Evolutionary conservation across 2,888 invertebrate genomes (phyloP).

Genomic region (Macrophya annulata): DNA sequence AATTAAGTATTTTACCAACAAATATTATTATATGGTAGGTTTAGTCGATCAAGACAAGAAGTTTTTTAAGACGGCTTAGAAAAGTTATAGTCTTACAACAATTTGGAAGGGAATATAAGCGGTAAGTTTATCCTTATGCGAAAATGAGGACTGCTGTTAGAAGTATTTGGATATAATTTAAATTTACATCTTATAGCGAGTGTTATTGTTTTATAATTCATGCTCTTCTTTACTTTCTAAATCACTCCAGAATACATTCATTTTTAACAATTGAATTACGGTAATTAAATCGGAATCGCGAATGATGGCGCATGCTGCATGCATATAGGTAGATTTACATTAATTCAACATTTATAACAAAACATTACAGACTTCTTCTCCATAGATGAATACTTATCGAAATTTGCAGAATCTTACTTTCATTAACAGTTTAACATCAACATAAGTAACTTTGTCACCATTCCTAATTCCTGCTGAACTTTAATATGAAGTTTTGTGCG

Average conservation of each 20-base stretch:
- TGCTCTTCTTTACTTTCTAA: background rate
- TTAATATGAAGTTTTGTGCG: background rate
- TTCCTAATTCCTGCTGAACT: background rate
- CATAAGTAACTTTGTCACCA: background rate
- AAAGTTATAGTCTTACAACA: constrained; percentile 6
- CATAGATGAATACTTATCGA: background rate
- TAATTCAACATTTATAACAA: background rate
- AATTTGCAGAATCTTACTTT: background rate
- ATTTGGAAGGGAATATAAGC: background rate
- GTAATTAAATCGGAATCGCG: background rate
- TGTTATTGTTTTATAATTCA: constrained; percentile 6
- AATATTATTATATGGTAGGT: constrained; percentile 9
- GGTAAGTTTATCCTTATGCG: constrained; percentile 3
- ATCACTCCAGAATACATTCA: background rate
- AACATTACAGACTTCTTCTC: too few species aligned
- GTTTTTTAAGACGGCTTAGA: background rate
- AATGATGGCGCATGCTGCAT: constrained; percentile 21
- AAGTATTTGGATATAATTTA: background rate
- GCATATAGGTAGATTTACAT: background rate
- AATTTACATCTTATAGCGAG: background rate
- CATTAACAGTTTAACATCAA: background rate
- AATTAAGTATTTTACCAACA: background rate
- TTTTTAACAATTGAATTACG: background rate
- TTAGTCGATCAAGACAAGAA: background rate
- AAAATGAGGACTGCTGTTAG: constrained; percentile 14